Percentiles rank a stretch among this genome's conserved stretches.
Conservation (phyloP, 2,888 invertebrate species). For the Andrena haemorrhoa region DNA sequence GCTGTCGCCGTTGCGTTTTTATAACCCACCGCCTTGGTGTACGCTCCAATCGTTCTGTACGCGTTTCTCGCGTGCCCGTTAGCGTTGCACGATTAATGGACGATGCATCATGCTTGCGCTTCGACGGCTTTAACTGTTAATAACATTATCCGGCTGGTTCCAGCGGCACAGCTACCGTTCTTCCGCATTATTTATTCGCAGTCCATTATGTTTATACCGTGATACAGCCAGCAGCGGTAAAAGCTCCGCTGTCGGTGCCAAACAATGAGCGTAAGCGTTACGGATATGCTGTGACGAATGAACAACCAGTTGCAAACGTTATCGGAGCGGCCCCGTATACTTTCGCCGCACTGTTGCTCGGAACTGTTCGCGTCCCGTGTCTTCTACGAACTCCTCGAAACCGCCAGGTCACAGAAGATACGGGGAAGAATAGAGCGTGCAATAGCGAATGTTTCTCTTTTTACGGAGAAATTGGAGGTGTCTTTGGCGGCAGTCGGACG, state of each 20-base stretch:
- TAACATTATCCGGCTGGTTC: conserved; percentile 9
- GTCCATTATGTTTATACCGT: not conserved
- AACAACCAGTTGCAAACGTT: conserved; percentile 6
- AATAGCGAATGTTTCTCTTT: not conserved
- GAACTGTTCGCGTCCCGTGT: not conserved
- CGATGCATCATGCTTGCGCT: conserved; percentile 9
- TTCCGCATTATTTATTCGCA: not conserved
- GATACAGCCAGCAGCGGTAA: not conserved
- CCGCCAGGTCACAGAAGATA: too few species aligned
- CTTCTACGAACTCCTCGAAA: too few species aligned
- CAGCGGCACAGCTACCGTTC: not conserved
- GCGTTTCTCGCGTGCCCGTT: not conserved
- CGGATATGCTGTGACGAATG: too few species aligned
- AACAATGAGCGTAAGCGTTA: not conserved
- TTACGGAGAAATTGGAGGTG: not conserved
- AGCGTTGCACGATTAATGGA: not conserved
- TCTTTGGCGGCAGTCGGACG: not conserved
- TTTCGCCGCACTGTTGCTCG: not conserved
- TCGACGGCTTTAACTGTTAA: conserved; percentile 18
- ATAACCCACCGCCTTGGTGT: not conserved
- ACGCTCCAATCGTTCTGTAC: not conserved
- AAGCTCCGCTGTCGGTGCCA: not conserved
- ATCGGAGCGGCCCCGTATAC: not conserved
- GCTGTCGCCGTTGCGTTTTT: not conserved
- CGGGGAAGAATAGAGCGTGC: too few species aligned